Evolutionary conservation across 1,140 invertebrate species (phyloP).

Genomic region (Periplaneta americana): DNA sequence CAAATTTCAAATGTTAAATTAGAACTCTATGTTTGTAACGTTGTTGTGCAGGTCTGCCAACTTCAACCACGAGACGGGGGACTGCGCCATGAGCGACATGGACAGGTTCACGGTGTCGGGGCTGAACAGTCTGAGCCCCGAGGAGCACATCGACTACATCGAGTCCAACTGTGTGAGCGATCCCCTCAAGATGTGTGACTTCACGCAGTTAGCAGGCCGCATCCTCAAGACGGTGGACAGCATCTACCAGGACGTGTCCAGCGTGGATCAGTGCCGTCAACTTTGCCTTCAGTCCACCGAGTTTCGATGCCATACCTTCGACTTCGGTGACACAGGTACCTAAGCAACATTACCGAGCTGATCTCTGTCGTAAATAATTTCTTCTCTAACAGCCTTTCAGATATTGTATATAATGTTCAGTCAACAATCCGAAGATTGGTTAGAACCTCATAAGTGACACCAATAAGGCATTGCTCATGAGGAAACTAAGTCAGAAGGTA

Average conservation of each 20-base stretch:
- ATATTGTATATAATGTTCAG: no score
- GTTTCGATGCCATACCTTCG: constrained; percentile 46
- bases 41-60: constrained; percentile 37
- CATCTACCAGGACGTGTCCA: constrained; percentile 39
- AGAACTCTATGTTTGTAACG: background rate
- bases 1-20: no score
- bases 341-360: no score
- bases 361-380: no score
- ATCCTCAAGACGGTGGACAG: constrained; percentile 48
- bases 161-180: constrained; percentile 48
- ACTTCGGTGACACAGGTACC: constrained; percentile 36
- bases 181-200: constrained; percentile 45
- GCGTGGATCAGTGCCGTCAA: constrained; percentile 40
- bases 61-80: constrained; percentile 36
- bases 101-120: constrained; percentile 39
- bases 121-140: constrained; percentile 23
- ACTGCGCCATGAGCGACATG: constrained; percentile 43
- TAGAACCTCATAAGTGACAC: no score
- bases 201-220: constrained; percentile 34
- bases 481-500: no score
- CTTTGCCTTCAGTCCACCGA: constrained; percentile 39
- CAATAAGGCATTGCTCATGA: no score
- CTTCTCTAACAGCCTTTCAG: no score
- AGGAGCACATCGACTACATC: constrained; percentile 32
- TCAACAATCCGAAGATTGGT: no score